Evolutionary conservation across 2,888 invertebrate genomes (phyloP).

Genomic region (Caenorhabditis sp.): DNA sequence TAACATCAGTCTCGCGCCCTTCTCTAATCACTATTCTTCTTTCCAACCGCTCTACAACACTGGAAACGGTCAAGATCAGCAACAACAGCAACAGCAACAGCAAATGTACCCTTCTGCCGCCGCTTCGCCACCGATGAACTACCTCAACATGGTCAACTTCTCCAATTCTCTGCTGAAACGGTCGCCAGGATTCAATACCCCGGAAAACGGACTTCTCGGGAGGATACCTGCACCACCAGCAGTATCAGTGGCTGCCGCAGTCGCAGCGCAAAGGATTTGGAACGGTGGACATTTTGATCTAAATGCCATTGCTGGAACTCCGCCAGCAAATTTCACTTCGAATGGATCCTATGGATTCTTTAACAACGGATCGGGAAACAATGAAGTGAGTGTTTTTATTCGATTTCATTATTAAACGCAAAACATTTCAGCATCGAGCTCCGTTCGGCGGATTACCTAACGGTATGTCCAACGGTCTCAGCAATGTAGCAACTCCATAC

Average conservation of each 20-base stretch:
- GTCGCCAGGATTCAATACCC: background rate
- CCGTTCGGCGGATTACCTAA: conserved; percentile 31
- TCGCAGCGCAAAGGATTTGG: conserved; percentile 40
- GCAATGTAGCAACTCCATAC: conserved; percentile 15
- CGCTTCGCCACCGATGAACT: conserved; percentile 48
- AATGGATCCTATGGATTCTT: conserved; percentile 60
- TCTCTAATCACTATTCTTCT: conserved; percentile 41
- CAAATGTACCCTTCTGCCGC: conserved; percentile 21
- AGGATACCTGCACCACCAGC: conserved; percentile 2
- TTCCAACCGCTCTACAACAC: conserved; percentile 49
- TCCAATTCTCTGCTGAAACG: conserved; percentile 25
- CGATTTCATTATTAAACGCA: background rate
- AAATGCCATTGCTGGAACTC: conserved; percentile 37
- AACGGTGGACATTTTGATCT: conserved; percentile 47
- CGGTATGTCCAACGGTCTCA: conserved; percentile 28
- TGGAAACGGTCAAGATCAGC: background rate
- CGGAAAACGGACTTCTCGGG: conserved; percentile 31
- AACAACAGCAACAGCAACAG: background rate
- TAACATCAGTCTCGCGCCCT: conserved; percentile 51
- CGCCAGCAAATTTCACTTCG: conserved; percentile 33
- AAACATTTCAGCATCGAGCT: conserved; percentile 28
- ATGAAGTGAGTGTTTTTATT: conserved; percentile 18
- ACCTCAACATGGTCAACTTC: conserved; percentile 43
- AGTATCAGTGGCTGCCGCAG: conserved; percentile 9
- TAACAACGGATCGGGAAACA: conserved; percentile 20